phyloP scores from a whole-genome alignment of 2,113 vertebrate species.

The Andinoacara biseriatus region DNA sequence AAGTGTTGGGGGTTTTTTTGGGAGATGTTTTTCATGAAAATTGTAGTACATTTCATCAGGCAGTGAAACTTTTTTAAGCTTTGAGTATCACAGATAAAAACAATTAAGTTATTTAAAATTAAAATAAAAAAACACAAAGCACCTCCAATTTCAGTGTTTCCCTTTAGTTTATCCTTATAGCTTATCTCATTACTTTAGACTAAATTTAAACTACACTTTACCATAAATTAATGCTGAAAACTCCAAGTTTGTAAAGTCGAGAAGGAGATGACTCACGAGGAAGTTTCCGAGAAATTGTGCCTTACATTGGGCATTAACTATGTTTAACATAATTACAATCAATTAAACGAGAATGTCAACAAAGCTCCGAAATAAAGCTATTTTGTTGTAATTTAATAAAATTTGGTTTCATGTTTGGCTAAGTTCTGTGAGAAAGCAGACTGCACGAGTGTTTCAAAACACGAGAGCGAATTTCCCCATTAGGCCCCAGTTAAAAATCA shows the following conservation, averaged over 20 bases:
- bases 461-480: not conserved
- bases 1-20: no score
- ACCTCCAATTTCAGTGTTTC: no score
- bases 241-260: rapidly evolving
- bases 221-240: not conserved
- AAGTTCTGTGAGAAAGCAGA: rapidly evolving
- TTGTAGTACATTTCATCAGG: no score
- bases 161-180: no score
- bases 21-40: no score
- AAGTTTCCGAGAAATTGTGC: not conserved
- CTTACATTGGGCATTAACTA: not conserved
- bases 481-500: not conserved
- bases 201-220: rapidly evolving
- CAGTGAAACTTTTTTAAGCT: no score
- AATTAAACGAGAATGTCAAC: not conserved
- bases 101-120: no score
- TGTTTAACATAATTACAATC: not conserved
- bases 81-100: no score
- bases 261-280: not conserved
- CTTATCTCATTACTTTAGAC: not conserved
- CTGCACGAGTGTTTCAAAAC: not conserved
- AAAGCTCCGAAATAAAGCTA: not conserved
- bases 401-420: rapidly evolving
- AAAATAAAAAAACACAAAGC: no score
- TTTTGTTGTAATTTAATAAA: not conserved